Base-by-base conservation (phyloP, 2,113 vertebrate genomes). In the Holacanthus passer region DNA sequence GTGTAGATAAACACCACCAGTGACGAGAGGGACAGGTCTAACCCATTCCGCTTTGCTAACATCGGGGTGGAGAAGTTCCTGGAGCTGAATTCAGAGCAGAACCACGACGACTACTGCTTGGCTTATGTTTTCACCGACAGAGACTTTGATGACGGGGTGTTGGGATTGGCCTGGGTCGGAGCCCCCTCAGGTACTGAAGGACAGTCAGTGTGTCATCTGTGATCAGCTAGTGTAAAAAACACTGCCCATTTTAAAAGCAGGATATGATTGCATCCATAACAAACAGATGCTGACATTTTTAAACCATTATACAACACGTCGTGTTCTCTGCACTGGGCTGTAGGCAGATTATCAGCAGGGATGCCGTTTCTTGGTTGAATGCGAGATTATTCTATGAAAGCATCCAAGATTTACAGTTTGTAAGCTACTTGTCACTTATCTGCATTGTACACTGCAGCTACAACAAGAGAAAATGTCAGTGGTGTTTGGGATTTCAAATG, bases 11-110 rank as follows among this genome's bases (percentile, higher is more conserved):
- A 99, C 91, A 98, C 96, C 62, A 99, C 98, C 6, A 89, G 17
- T 60, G 97, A 97, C 69, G 97, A 99, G 92, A 95, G 93, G 83
- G 97, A 99, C 79, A 73, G 94, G 69, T 95, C 96, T 87, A 99
- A 99, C 95, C 98, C 98, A 5, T 99, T 99, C 89, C 96, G 98
- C 78, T 99, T 99, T 82, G 96, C 97, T 47, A 99, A 99, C 88
- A 99, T 99, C 73, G 98, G 98, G 0, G 98, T 99, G 91, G 98
- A 99, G 89, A 99, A 99, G 91, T 99, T 99, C 84, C 93, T 99
- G 88, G 98, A 99, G 84, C 94, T 99, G 85, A 99, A 99, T 91
- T 99, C 98, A 0, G 98, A 99, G 77, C 98, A 99, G 96, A 99
- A 99, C 94, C 98, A 99, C 1, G 98, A 99, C 55, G 98, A 99